Percentiles rank a stretch among this genome's conserved stretches.
Evolutionary conservation across 2,113 vertebrate species (phyloP).

Genomic region (Oreotrochilus melanogaster): DNA sequence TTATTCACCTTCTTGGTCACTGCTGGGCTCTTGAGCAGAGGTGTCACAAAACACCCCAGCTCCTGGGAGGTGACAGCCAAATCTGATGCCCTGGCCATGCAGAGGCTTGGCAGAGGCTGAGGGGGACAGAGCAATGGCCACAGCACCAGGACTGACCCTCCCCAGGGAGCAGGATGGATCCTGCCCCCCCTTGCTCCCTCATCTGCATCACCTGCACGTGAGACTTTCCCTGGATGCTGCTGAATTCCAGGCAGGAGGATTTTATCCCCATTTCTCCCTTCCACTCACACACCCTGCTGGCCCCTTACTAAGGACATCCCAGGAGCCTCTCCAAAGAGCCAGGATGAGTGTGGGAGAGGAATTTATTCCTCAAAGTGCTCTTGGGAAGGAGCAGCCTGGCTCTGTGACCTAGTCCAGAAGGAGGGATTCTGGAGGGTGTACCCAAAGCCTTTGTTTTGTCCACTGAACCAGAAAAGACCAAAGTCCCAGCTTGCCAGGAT

Average conservation of each 20-base stretch:
- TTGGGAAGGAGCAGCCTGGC: not conserved
- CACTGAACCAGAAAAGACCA: not conserved
- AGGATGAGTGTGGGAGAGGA: not conserved
- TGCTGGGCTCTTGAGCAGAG: not conserved
- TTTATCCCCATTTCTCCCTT: conserved; percentile 19
- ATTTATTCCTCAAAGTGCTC: not conserved
- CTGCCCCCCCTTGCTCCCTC: not conserved
- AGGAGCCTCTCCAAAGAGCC: not conserved
- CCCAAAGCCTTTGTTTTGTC: not conserved
- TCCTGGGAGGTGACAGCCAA: not conserved
- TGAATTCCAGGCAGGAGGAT: not conserved
- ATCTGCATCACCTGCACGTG: not conserved
- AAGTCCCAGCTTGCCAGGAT: not conserved
- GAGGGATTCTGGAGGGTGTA: not conserved
- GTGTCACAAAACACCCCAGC: not conserved
- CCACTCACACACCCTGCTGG: not conserved
- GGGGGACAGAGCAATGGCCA: not conserved
- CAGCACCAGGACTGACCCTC: not conserved
- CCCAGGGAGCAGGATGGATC: not conserved
- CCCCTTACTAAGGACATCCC: not conserved
- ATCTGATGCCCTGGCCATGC: not conserved
- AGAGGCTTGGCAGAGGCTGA: not conserved
- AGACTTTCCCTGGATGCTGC: not conserved
- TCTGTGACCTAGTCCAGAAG: not conserved
- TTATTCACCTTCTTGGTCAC: not conserved